Evolutionary conservation across 2,888 invertebrate species (phyloP).

Genomic region (Apotomis betuletana): DNA sequence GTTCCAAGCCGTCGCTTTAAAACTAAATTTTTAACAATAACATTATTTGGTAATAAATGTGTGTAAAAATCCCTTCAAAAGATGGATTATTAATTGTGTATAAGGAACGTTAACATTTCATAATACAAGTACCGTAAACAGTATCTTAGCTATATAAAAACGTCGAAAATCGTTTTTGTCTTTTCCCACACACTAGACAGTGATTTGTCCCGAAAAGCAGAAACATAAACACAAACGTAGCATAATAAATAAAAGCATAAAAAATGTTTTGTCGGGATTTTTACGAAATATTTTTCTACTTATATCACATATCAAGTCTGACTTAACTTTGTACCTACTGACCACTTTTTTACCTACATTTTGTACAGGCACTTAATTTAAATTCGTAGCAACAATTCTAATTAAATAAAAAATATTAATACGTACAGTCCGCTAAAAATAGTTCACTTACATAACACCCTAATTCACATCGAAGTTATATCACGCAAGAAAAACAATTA

Average conservation of each 20-base stretch:
- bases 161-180: not conserved
- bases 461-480: not conserved
- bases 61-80: slow-evolving; percentile 26
- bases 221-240: not conserved
- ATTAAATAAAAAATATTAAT: slow-evolving; percentile 3
- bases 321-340: slow-evolving; percentile 20
- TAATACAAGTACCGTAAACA: not conserved
- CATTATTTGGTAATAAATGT: not conserved
- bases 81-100: not conserved
- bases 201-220: not conserved
- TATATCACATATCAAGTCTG: slow-evolving; percentile 30
- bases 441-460: not conserved
- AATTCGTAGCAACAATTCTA: slow-evolving; percentile 19
- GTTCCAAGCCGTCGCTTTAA: not conserved
- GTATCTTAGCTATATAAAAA: not conserved
- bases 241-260: not conserved
- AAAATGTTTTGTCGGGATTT: slow-evolving; percentile 1
- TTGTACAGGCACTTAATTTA: slow-evolving; percentile 21
- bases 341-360: not conserved
- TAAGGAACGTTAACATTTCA: not conserved
- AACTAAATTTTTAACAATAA: slow-evolving; percentile 20
- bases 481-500: not conserved
- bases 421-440: slow-evolving; percentile 4
- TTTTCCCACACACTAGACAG: not conserved
- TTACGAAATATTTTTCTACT: slow-evolving; percentile 6